A percentile compares a stretch with the other conserved stretches of the same genome.
These are phyloP conservation scores for Sternarchorhynchus goeldii DNA, from an alignment of 2,797 vertebrate species.

Conservation along the genomic window DNA sequence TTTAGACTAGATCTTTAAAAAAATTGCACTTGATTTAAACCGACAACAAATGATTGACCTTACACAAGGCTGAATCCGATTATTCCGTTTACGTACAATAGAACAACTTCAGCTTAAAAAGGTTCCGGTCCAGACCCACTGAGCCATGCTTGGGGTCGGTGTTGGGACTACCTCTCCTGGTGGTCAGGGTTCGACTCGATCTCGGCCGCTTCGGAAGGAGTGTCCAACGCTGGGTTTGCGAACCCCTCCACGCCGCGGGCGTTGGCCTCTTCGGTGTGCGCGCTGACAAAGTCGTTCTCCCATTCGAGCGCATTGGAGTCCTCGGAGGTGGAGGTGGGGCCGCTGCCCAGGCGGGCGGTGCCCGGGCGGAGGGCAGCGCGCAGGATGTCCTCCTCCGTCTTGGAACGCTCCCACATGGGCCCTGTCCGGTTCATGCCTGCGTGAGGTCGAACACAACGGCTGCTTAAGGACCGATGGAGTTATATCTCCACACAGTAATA, in stretches of 20 bases:
- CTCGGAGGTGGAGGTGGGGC: conserved; percentile 87
- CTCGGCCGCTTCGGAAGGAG: conserved; percentile 60
- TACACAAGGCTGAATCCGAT: conserved; percentile 30
- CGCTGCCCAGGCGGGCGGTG: conserved; percentile 75
- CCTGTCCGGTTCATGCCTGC: conserved; percentile 90
- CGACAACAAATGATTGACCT: conserved; percentile 4
- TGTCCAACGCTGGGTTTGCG: conserved; percentile 80
- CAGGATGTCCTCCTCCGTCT: conserved; percentile 95
- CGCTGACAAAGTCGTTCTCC: conserved; percentile 96
- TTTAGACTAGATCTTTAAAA: conserved; percentile 4
- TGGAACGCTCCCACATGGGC: conserved; percentile 88
- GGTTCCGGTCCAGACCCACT: neutral
- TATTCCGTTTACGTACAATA: conserved; percentile 4
- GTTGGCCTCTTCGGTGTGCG: conserved; percentile 82
- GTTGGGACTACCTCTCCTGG: conserved; percentile 74
- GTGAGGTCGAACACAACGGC: neutral
- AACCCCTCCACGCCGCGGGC: conserved; percentile 85
- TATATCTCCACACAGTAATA: too few species aligned
- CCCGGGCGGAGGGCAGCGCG: conserved; percentile 83
- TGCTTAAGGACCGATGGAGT: neutral
- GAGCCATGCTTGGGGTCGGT: neutral
- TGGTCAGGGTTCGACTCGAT: conserved; percentile 58
- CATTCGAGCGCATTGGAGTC: conserved; percentile 93
- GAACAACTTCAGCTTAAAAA: neutral
- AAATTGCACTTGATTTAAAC: conserved; percentile 56